Evolutionary conservation across 1,140 invertebrate species (phyloP), one percentile per base, ranked within the genome.

Genomic region (Diabrotica virgifera): DNA sequence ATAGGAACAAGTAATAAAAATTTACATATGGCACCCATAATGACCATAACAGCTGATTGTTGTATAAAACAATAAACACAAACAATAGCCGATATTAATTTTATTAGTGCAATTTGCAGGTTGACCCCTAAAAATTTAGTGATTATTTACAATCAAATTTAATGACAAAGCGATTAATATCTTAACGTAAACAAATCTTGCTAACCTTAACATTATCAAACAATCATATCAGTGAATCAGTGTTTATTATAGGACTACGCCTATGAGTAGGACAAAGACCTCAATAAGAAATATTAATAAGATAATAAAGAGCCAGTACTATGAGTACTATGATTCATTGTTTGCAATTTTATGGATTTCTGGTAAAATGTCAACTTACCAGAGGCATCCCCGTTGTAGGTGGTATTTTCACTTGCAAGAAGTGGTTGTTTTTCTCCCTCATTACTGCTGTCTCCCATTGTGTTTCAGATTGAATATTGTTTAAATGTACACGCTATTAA

Each of bases 371-470:
- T 36, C 40, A 59, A 59, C 57, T 69, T 62, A 71, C 73, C 63
- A 50, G 65, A 59, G 72, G 72, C 38, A 55, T 77, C 59, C 50
- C 65, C 74, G 68, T 68, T 80, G 51, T 79, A 78, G 46, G 66
- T 69, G 37, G 72, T 70, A 64, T 65, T 74, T 12, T 79, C 80
- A 51, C 77, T 77, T 54, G 76, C 64, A 8, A 83, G 67, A 55
- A 84, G 75, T 37, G 81, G 79, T 62, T 82, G 80, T 56, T 79
- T 81, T 69, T 84, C 83, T 52, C 72, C 75, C 57, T 83, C 80
- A 59, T 80, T 81, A 51, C 12, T 54, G 5, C 12, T 54, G 12
- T 54, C 12, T 14, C 12, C 53, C 13, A 54, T 54, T 54, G 8
- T 54, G 9, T 54, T 54, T 3, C 5, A 13, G 1, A 24, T 24